Conservation (phyloP, 1,140 invertebrate genomes). For the Drosophila repletoides region DNA sequence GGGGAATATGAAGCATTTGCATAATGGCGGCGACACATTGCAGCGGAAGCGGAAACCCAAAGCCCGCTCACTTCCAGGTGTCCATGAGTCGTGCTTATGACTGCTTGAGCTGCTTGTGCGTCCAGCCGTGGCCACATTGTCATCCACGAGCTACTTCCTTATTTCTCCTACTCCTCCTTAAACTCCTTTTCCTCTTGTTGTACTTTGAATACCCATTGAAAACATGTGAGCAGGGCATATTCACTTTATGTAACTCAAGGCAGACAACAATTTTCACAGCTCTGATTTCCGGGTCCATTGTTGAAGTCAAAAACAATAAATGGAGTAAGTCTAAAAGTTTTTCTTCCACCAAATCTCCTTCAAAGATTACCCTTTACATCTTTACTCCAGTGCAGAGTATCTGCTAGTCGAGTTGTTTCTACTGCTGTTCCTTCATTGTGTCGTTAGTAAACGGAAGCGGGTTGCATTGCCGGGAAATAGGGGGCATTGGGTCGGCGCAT, state of each 20-base stretch:
- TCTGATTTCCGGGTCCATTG: too few relatives aligned
- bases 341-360: too few relatives aligned
- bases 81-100: constrained; percentile 65
- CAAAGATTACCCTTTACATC: too few relatives aligned
- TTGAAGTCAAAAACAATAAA: too few relatives aligned
- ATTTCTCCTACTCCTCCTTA: background rate
- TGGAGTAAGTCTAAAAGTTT: too few relatives aligned
- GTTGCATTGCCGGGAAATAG: constrained; percentile 31
- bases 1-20: constrained; percentile 54
- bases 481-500: constrained; percentile 10
- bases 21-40: constrained; percentile 77
- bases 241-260: too few relatives aligned
- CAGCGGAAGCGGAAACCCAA: constrained; percentile 72
- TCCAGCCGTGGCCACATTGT: constrained; percentile 31
- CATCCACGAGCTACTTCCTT: background rate
- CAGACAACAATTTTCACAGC: too few relatives aligned
- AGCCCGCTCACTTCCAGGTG: constrained; percentile 56
- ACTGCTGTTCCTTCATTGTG: constrained; percentile 32
- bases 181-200: too few relatives aligned
- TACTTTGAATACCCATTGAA: too few relatives aligned
- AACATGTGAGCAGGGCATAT: too few relatives aligned
- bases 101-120: constrained; percentile 60
- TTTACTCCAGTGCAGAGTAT: too few relatives aligned
- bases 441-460: constrained; percentile 53
- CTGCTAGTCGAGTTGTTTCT: too few relatives aligned